Conservation (phyloP, 2,113 vertebrate species). For the Platanista minor region DNA sequence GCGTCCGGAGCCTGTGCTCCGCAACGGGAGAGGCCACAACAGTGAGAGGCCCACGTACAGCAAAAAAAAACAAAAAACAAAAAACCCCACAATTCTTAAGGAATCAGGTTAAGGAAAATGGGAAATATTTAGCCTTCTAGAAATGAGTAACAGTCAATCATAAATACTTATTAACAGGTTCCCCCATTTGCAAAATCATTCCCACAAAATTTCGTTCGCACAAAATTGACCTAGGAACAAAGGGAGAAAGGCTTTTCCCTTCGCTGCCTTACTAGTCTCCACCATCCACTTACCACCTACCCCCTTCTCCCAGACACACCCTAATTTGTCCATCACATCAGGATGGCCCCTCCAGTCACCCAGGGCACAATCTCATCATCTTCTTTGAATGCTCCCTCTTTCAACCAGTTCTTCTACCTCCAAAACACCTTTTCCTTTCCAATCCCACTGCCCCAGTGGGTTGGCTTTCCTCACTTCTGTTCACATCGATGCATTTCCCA, state of each 20-base stretch:
- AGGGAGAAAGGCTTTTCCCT: background rate
- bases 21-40: no score
- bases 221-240: background rate
- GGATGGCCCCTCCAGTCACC: background rate
- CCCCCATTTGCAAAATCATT: background rate
- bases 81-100: background rate
- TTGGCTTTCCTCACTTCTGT: background rate
- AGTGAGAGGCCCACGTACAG: no score
- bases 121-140: background rate
- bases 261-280: background rate
- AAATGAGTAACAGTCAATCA: background rate
- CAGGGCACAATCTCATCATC: no score
- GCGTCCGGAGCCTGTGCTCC: no score
- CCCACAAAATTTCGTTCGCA: background rate
- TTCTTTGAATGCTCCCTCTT: background rate
- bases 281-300: background rate
- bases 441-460: background rate
- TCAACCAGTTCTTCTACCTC: background rate
- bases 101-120: background rate
- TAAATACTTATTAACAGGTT: background rate
- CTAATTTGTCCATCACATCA: background rate
- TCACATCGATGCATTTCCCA: background rate
- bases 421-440: background rate
- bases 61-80: no score
- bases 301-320: background rate